These are phyloP conservation scores for Synaphobranchus kaupii DNA, from an alignment of 2,797 vertebrate genomes.

Conservation along the genomic window DNA sequence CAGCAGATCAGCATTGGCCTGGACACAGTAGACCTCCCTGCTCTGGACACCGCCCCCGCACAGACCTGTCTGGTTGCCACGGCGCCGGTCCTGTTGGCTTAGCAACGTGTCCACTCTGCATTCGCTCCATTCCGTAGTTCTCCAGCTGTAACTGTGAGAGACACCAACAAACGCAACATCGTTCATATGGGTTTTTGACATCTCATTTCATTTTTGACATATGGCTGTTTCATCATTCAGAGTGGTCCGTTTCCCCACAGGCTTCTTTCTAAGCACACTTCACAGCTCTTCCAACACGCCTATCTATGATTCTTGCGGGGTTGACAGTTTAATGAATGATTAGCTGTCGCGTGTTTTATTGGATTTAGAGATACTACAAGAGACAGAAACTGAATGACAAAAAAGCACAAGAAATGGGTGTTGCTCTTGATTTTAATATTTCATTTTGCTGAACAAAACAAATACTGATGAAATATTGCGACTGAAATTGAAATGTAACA, in stretches of 20 bases:
- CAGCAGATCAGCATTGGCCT: constrained; percentile 81
- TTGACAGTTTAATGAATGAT: background rate
- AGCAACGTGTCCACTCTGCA: constrained; percentile 88
- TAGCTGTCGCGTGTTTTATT: constrained; percentile 8
- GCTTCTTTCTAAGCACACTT: background rate
- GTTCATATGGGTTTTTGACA: background rate
- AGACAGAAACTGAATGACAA: background rate
- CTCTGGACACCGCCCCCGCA: constrained; percentile 91
- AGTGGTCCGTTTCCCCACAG: background rate
- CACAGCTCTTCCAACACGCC: background rate
- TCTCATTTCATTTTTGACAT: constrained; percentile 2
- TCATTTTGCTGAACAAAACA: background rate
- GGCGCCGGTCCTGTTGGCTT: constrained; percentile 89
- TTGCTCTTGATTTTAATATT: background rate
- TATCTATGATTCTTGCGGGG: background rate
- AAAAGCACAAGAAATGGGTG: background rate
- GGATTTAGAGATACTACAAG: background rate
- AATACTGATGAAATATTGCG: background rate
- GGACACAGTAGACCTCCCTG: constrained; percentile 86
- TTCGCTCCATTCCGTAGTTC: constrained; percentile 89
- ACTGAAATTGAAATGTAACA: background rate
- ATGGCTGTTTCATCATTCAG: constrained; percentile 10
- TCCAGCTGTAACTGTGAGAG: constrained; percentile 82
- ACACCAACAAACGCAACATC: constrained; percentile 22
- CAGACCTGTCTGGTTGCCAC: constrained; percentile 87